A percentile compares a stretch with the other conserved stretches of the same genome.
Evolutionary conservation across 2,888 invertebrate species (phyloP).

Genomic region (Plebejus argus): DNA sequence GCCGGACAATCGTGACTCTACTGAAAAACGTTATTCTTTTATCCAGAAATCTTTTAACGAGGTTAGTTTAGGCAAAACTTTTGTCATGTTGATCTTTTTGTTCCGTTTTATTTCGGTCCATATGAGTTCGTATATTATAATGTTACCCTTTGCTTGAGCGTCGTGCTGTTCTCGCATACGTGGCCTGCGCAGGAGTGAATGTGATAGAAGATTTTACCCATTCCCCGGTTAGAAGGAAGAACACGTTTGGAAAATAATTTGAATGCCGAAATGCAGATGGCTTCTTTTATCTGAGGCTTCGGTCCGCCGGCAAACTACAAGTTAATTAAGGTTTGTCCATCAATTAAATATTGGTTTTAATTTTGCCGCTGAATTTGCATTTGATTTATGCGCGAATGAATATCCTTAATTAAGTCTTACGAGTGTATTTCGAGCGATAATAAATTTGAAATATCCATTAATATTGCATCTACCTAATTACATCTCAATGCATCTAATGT

Average conservation of each 20-base stretch:
- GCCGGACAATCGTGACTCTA: slow-evolving; percentile 76
- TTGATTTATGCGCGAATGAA: slow-evolving; percentile 58
- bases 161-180: slow-evolving; percentile 60
- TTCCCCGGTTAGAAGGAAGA: slow-evolving; percentile 61
- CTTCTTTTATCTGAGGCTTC: slow-evolving; percentile 74
- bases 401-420: slow-evolving; percentile 60
- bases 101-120: slow-evolving; percentile 70
- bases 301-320: slow-evolving; percentile 70
- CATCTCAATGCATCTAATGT: not conserved
- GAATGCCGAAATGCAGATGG: slow-evolving; percentile 80
- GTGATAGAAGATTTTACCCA: slow-evolving; percentile 67
- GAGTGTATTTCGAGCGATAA: slow-evolving; percentile 32
- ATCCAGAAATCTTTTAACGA: slow-evolving; percentile 80
- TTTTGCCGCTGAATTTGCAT: slow-evolving; percentile 66
- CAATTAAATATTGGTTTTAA: slow-evolving; percentile 78
- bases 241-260: slow-evolving; percentile 80
- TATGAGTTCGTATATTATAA: slow-evolving; percentile 73
- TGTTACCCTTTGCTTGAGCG: slow-evolving; percentile 59
- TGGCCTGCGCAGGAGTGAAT: slow-evolving; percentile 71
- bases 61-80: slow-evolving; percentile 80
- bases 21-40: slow-evolving; percentile 80
- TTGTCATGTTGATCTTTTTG: slow-evolving; percentile 76
- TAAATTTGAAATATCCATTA: slow-evolving; percentile 26
- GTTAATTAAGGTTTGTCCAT: slow-evolving; percentile 80
- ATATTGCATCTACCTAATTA: slow-evolving; percentile 15